These are phyloP conservation scores for Nannoperca obscura DNA, from an alignment of 2,797 vertebrate genomes.

Conservation along the genomic window DNA sequence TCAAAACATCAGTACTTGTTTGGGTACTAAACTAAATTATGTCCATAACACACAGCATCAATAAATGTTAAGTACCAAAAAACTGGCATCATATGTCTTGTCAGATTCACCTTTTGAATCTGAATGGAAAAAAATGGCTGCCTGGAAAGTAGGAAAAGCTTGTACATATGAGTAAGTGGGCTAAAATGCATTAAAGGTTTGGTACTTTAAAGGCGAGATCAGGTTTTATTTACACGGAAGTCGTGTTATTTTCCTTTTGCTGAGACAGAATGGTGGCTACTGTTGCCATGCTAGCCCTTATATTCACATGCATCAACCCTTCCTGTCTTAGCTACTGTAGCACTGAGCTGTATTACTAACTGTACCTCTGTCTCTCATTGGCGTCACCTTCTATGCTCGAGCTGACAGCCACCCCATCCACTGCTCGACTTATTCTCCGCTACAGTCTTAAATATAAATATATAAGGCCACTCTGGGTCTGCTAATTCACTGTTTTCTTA, in stretches of 20 bases:
- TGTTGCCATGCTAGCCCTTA: constrained; percentile 16
- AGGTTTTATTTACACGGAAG: background rate
- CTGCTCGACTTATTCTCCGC: constrained; percentile 1
- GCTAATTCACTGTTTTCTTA: constrained; percentile 30
- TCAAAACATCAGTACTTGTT: background rate
- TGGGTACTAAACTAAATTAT: background rate
- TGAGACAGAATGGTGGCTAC: constrained; percentile 21
- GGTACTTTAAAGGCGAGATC: constrained; percentile 20
- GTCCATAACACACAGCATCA: background rate
- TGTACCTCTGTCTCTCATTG: constrained; percentile 50
- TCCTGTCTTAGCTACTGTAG: constrained; percentile 12
- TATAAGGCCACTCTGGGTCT: constrained; percentile 3
- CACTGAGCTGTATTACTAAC: constrained; percentile 7
- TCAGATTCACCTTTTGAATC: constrained; percentile 1
- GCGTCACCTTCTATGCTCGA: constrained; percentile 9
- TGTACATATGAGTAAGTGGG: constrained; percentile 23
- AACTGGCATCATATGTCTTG: background rate
- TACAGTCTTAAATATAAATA: constrained; percentile 19
- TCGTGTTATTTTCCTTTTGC: constrained; percentile 16
- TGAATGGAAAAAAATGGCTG: constrained; percentile 42
- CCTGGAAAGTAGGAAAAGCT: constrained; percentile 42
- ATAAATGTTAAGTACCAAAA: background rate
- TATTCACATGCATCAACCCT: constrained; percentile 7
- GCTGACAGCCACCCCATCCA: constrained; percentile 27
- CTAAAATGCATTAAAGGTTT: constrained; percentile 30